Conservation (phyloP, 2,113 vertebrate genomes). For the Xiphorhynchus elegans region DNA sequence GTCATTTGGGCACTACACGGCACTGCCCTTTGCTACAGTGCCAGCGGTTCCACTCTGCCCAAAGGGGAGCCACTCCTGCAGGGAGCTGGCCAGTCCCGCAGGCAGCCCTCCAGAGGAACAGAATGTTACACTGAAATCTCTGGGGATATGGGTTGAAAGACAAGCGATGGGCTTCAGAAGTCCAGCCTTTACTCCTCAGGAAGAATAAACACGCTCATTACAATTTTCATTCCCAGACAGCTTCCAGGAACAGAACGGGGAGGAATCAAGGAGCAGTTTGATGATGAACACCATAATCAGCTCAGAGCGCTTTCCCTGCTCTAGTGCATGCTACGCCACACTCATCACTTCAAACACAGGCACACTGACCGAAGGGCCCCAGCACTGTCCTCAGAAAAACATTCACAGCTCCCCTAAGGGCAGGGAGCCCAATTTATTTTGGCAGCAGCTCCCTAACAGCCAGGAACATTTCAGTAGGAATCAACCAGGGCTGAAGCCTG, state of each 20-base stretch:
- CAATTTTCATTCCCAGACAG: neutral
- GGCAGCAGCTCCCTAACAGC: neutral
- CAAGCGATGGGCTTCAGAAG: rapidly evolving
- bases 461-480: neutral
- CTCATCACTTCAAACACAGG: neutral
- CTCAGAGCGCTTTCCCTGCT: neutral
- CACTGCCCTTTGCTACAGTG: neutral
- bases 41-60: neutral
- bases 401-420: neutral
- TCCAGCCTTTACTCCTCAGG: neutral
- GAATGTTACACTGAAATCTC: rapidly evolving
- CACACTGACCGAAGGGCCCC: neutral
- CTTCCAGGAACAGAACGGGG: neutral
- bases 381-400: rapidly evolving
- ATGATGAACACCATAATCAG: neutral
- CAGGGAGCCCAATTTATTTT: neutral
- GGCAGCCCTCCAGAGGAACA: neutral
- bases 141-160: neutral
- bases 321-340: rapidly evolving
- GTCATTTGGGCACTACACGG: neutral
- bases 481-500: neutral
- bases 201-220: neutral
- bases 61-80: neutral
- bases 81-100: rapidly evolving
- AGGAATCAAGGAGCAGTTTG: neutral